phyloP scores from a whole-genome alignment of 2,888 invertebrate genomes.

The Drosophila mayaguana region DNA sequence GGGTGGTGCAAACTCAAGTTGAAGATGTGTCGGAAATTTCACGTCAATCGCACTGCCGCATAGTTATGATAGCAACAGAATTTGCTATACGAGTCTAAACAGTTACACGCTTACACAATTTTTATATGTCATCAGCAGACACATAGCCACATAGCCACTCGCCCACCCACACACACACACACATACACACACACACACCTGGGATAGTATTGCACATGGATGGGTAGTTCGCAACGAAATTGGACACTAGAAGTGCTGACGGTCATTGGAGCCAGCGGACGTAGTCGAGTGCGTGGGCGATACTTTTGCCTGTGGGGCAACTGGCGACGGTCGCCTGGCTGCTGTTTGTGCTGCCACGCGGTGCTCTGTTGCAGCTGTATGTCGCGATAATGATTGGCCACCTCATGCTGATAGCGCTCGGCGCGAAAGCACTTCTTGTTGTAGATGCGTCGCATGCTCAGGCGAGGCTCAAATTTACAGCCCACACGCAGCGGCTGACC shows the following conservation, averaged over 20 bases:
- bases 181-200: constrained; percentile 50
- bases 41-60: constrained; percentile 46
- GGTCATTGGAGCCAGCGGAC: constrained; percentile 34
- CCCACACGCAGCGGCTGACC: constrained; percentile 63
- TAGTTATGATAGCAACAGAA: constrained; percentile 20
- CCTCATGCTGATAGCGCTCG: constrained; percentile 75
- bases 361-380: constrained; percentile 66
- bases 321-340: constrained; percentile 18
- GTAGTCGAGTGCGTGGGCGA: constrained; percentile 36
- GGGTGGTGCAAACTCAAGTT: constrained; percentile 51
- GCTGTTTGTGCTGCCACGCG: constrained; percentile 17
- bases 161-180: constrained; percentile 12
- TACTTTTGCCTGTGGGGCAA: constrained; percentile 32
- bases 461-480: constrained; percentile 44
- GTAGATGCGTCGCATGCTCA: constrained; percentile 73
- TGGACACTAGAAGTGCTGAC: constrained; percentile 41
- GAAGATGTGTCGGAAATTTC: constrained; percentile 68
- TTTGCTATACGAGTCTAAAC: neutral
- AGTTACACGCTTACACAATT: constrained; percentile 6
- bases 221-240: constrained; percentile 69
- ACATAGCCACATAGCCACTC: constrained; percentile 1
- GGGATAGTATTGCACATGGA: constrained; percentile 77
- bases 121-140: constrained; percentile 52
- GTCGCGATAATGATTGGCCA: constrained; percentile 84
- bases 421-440: constrained; percentile 63